Evolutionary conservation across 2,888 invertebrate genomes (phyloP).

Genomic region (Trachelus stipa): DNA sequence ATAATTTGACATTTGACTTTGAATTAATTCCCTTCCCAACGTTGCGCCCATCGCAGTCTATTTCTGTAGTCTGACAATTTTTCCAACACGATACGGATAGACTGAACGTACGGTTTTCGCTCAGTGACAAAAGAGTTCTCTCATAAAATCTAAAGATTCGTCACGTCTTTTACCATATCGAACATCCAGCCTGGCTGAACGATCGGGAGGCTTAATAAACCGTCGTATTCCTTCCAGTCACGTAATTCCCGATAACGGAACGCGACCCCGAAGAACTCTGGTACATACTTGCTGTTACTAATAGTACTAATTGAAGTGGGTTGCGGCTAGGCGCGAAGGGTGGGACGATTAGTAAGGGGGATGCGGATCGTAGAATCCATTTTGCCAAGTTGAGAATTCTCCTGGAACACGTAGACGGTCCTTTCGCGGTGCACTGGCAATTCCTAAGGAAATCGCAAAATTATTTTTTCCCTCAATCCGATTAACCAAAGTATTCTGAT

Average conservation of each 20-base stretch:
- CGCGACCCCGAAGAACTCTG: neutral
- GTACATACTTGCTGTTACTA: neutral
- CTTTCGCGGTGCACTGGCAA: neutral
- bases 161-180: neutral
- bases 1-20: too few relatives aligned
- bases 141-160: neutral
- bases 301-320: neutral
- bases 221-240: neutral
- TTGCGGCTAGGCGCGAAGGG: neutral
- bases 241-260: neutral
- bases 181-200: neutral
- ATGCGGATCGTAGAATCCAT: neutral
- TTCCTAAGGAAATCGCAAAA: neutral
- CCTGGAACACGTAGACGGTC: neutral
- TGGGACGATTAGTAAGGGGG: neutral
- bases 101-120: too few relatives aligned
- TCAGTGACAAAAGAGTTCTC: neutral
- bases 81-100: neutral
- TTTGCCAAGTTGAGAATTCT: neutral
- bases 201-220: neutral
- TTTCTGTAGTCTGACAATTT: neutral
- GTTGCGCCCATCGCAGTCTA: neutral
- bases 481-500: neutral
- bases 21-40: neutral
- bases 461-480: neutral